Base-by-base conservation (phyloP, 2,888 invertebrate species). In the Norana najaformis region DNA sequence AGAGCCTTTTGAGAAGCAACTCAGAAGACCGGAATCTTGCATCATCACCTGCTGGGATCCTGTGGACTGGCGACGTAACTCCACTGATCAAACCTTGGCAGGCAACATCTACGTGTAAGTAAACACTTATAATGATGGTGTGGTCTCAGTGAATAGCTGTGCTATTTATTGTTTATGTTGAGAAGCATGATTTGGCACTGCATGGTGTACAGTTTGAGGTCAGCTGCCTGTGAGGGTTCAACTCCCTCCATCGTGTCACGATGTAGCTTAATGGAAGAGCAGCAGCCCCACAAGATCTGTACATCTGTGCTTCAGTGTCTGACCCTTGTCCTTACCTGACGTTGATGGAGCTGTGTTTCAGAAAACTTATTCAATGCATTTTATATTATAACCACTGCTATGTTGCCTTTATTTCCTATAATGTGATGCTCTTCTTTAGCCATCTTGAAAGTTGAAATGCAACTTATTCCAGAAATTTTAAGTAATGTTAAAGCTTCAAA, bases 81-180 rank as follows among this genome's bases (percentile, higher is more conserved):
- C 88, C 88, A 47, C 39, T 88, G 18, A 5, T 88, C 88, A 88
- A 39, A 88, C 88, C 88, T 11, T 88, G 38, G 39, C 39, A 41
- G 37, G 88, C 88, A 47, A 39, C 39, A 35, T 88, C 88, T 39
- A 88, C 88, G 36, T 35, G 88, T 88, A 38, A 38, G 47, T 41
- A 23, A 36, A 14, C 35, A n/a, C 4, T 69, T 69, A 8, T 69
- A 30, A 13, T 69, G 30, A 47, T 69, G 69, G 30, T 69, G 13
- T 23, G 3, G 6, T 47, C 47, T 47, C 23, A 23, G n/a, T 47
- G 47, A 23, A 47, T 69, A 69, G 69, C 11, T n/a, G 13, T 8
- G 13, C 13, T n/a, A n/a, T n/a, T n/a, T n/a, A n/a, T 53, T 53
- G 30, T 30, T 11, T 69, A 11, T 69, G 30, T 6, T 30, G 30